These are phyloP conservation scores for Xyliphius kryptos DNA, from an alignment of 2,113 vertebrate genomes.

Conservation along the genomic window DNA sequence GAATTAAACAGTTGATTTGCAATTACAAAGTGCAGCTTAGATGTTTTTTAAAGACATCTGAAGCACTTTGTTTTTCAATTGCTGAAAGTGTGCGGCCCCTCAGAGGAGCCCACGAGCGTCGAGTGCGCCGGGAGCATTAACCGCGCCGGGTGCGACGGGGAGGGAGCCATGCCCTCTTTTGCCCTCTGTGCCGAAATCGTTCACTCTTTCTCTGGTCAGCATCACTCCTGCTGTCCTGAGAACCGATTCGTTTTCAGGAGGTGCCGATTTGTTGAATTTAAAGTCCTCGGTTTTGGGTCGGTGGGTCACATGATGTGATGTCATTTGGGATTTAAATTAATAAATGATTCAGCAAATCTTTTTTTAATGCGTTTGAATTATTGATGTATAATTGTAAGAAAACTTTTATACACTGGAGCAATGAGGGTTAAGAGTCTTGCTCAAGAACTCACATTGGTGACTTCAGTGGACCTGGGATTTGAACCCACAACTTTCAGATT, in stretches of 20 bases:
- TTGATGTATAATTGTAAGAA: too few species aligned
- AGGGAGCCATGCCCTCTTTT: background rate
- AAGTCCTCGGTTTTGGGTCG: background rate
- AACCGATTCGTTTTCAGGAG: background rate
- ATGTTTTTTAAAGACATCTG: slow-evolving; percentile 38
- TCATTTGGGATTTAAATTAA: too few species aligned
- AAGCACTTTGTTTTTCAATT: slow-evolving; percentile 48
- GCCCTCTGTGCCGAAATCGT: background rate
- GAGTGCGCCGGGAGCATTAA: slow-evolving; percentile 42
- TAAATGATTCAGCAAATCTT: too few species aligned
- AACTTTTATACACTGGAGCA: too few species aligned
- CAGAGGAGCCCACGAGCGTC: slow-evolving; percentile 32
- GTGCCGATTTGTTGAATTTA: too few species aligned
- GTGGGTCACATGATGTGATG: too few species aligned
- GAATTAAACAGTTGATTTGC: slow-evolving; percentile 67
- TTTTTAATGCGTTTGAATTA: too few species aligned
- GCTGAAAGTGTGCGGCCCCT: slow-evolving; percentile 33
- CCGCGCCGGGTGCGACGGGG: slow-evolving; percentile 15
- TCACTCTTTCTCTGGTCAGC: background rate
- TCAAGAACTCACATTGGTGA: too few species aligned
- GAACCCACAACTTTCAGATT: too few species aligned
- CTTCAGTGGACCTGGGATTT: too few species aligned
- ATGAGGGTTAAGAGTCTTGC: too few species aligned
- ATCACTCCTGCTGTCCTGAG: slow-evolving; percentile 5
- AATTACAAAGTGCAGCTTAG: slow-evolving; percentile 57